phyloP scores from a whole-genome alignment of 2,797 vertebrate genomes.

The Pagetopsis macropterus region DNA sequence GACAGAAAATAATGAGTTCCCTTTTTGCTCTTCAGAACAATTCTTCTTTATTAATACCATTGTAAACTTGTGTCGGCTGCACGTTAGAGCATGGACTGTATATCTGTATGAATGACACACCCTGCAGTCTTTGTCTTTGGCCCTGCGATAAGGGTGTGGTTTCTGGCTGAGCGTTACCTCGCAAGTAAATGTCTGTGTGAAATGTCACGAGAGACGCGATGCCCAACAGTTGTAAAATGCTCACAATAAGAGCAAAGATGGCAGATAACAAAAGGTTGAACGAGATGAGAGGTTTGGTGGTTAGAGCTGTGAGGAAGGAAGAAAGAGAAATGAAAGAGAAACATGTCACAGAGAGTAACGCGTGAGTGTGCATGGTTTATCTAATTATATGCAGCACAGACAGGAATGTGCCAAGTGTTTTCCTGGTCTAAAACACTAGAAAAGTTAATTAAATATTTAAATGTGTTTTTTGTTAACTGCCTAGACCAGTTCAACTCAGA shows the following conservation, averaged over 20 bases:
- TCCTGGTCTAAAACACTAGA: conserved; percentile 21
- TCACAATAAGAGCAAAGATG: conserved; percentile 15
- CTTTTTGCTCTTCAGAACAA: conserved; percentile 22
- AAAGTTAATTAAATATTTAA: conserved; percentile 17
- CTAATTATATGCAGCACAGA: conserved; percentile 40
- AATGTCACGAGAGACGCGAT: conserved; percentile 58
- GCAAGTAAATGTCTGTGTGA: conserved; percentile 46
- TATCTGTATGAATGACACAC: conserved; percentile 64
- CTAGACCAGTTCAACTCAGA: conserved; percentile 56
- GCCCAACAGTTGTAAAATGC: conserved; percentile 22
- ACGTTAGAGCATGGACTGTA: conserved; percentile 58
- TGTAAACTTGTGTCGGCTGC: conserved; percentile 34
- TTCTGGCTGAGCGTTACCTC: conserved; percentile 35
- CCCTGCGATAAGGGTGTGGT: conserved; percentile 73
- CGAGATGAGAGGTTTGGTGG: background rate
- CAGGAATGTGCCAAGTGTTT: conserved; percentile 34
- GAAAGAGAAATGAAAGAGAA: conserved; percentile 39
- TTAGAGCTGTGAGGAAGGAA: conserved; percentile 6
- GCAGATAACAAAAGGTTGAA: conserved; percentile 26
- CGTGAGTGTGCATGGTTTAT: conserved; percentile 2
- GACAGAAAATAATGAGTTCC: conserved; percentile 9
- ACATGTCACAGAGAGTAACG: conserved; percentile 14
- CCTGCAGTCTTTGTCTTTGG: conserved; percentile 73
- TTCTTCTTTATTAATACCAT: conserved; percentile 2
- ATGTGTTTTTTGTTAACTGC: conserved; percentile 48